Evolutionary conservation across 2,113 vertebrate genomes (phyloP), one percentile per base, ranked within the genome.

Genomic region (Azemiops feae): DNA sequence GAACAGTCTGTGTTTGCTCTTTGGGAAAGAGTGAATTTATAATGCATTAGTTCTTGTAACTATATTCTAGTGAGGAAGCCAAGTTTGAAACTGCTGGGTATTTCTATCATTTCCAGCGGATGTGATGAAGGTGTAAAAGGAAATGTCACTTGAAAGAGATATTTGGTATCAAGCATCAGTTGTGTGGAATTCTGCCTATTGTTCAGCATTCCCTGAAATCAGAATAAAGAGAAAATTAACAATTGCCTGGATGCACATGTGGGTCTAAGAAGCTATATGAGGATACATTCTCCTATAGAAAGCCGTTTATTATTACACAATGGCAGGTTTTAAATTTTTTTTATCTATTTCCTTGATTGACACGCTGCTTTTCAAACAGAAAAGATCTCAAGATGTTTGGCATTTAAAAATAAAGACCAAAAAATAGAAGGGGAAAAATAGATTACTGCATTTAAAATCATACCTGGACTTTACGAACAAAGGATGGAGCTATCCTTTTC

Each of bases 391-490:
- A 81, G 69, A 81, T 18, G n/a, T 81, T 39, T 81, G n/a, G 69
- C n/a, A 8, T 39, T 74, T 74, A 74, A 74, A 74, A 39, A 39
- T 81, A 74, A 34, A 34, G n/a, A 5, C 16, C 16, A 6, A 6
- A 81, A 81, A 81, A 81, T 8, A 39, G 2, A 1, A 6, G 5
- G n/a, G 69, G n/a, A 81, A 81, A 81, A 5, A 20, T 7, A 81
- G n/a, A 8, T 14, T 74, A 34, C 16, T 74, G n/a, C 64, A 7
- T 18, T 39, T 39, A 81, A 39, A 87, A 25, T 53, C 96, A 97
- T 94, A 99, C 99, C 98, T 99, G 99, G 88, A 99, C 98, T 97
- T 99, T 99, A 55, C 98, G 98, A 64, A 99, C 99, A 86, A 99
- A 99, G 0, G 99, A 98, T 0, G 99, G 98, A 4, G 98, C 91